phyloP scores from a whole-genome alignment of 2,888 invertebrate genomes.

The Platycheirus albimanus region DNA sequence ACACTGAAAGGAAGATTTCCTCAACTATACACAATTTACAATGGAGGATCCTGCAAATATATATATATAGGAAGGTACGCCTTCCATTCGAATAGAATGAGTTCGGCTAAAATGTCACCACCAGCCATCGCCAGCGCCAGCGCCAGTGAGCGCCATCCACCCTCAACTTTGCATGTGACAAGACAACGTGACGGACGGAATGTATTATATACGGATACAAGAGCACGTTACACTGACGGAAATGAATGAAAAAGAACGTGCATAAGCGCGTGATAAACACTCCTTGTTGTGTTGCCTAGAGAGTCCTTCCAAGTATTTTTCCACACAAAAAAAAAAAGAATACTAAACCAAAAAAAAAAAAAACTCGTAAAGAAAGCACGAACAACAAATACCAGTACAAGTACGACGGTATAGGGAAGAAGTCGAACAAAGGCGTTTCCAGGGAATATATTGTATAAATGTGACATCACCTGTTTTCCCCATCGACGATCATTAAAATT shows the following conservation, averaged over 20 bases:
- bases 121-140: not conserved
- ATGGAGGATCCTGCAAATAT: slow-evolving; percentile 24
- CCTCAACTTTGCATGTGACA: slow-evolving; percentile 45
- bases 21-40: slow-evolving; percentile 12
- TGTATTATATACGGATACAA: slow-evolving; percentile 1
- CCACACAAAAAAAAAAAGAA: not conserved
- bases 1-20: slow-evolving; percentile 19
- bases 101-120: slow-evolving; percentile 28
- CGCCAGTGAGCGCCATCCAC: not conserved
- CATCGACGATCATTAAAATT: slow-evolving; percentile 68
- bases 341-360: not conserved
- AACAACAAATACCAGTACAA: too few species aligned
- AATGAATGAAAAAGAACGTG: slow-evolving; percentile 40
- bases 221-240: slow-evolving; percentile 52
- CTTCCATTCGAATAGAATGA: slow-evolving; percentile 26
- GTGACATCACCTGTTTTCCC: slow-evolving; percentile 67
- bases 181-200: slow-evolving; percentile 59
- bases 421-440: slow-evolving; percentile 56
- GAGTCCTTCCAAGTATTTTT: slow-evolving; percentile 36
- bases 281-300: slow-evolving; percentile 4
- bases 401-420: not conserved
- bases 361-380: too few species aligned
- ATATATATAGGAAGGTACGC: too few species aligned
- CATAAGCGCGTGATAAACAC: slow-evolving; percentile 53
- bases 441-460: slow-evolving; percentile 30